Percentiles rank a stretch among this genome's conserved stretches.
Conservation (phyloP, 2,888 invertebrate genomes). For the Rotaria sp. region DNA sequence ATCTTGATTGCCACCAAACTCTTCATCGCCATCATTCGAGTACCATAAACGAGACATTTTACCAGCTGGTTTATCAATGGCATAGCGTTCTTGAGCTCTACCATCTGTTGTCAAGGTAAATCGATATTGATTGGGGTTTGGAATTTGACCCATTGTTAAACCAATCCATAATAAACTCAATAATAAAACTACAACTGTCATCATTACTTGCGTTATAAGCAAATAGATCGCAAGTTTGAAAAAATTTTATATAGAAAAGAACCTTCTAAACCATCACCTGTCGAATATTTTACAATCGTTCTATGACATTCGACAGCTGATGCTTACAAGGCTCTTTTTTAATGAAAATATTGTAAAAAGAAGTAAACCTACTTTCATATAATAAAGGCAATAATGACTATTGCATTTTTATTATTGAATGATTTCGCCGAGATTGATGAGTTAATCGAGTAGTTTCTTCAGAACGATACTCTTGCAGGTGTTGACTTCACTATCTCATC, state of each 20-base stretch:
- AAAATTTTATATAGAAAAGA: background rate
- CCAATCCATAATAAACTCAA: background rate
- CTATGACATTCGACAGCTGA: background rate
- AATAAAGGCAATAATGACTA: too few species aligned
- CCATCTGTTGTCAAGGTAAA: background rate
- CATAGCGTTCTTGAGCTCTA: background rate
- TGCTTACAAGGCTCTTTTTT: background rate
- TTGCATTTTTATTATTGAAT: too few species aligned
- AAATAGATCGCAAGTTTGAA: background rate
- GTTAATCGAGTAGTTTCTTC: too few species aligned
- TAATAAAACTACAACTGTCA: background rate
- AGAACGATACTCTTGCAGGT: too few species aligned
- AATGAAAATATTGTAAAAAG: too few species aligned
- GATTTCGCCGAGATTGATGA: too few species aligned
- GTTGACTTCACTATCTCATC: too few species aligned
- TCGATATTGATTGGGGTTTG: background rate
- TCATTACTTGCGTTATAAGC: background rate
- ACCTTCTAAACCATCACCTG: background rate
- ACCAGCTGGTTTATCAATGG: background rate
- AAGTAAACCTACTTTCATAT: too few species aligned
- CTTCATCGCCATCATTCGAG: background rate
- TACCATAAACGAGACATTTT: background rate
- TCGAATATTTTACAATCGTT: background rate
- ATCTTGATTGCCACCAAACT: background rate
- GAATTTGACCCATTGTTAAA: background rate